A percentile compares a stretch with the other conserved stretches of the same genome.
These are phyloP conservation scores for Pitangus sulphuratus DNA, from an alignment of 2,797 vertebrate genomes.

Conservation along the genomic window DNA sequence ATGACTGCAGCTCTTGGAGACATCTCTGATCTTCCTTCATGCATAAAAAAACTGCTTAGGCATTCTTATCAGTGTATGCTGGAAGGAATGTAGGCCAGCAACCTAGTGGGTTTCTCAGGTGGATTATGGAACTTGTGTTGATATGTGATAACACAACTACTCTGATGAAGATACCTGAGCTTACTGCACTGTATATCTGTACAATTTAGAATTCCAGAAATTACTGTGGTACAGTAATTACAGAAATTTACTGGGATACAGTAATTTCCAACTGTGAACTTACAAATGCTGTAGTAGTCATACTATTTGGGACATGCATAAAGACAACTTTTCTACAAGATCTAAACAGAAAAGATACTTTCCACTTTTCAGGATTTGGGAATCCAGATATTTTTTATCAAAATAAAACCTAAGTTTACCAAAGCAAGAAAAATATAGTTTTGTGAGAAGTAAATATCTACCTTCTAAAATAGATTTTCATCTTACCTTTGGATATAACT, in stretches of 20 bases:
- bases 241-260: not conserved
- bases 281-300: not conserved
- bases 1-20: not conserved
- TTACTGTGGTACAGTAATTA: not conserved
- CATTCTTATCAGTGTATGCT: not conserved
- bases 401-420: not conserved
- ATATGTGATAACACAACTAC: not conserved
- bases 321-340: not conserved
- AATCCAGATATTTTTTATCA: not conserved
- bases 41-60: fast-evolving
- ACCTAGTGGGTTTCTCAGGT: not conserved
- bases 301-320: not conserved
- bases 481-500: not conserved
- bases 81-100: not conserved
- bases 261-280: not conserved
- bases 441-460: not conserved
- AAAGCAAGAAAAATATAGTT: not conserved
- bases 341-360: not conserved
- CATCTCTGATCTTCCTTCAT: not conserved
- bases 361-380: not conserved
- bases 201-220: not conserved
- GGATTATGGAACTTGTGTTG: not conserved
- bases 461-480: not conserved
- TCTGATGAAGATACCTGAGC: not conserved
- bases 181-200: not conserved